These are phyloP conservation scores for Mactra quadrangularis DNA, from an alignment of 1,140 invertebrate species.

Conservation along the genomic window DNA sequence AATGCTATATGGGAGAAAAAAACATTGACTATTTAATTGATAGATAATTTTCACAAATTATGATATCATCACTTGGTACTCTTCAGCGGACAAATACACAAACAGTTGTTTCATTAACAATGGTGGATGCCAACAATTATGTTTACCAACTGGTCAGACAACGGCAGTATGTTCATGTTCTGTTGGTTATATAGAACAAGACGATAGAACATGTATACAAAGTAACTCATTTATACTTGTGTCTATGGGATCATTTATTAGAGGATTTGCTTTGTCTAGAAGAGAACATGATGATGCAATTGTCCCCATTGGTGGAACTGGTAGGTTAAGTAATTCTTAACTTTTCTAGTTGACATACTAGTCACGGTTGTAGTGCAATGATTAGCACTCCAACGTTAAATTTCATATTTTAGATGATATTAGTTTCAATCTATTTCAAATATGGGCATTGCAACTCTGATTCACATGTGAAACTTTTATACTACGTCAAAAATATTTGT, in stretches of 20 bases:
- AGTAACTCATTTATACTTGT: slow-evolving; percentile 94
- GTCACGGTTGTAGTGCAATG: background rate
- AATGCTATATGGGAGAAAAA: no score
- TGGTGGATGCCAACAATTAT: slow-evolving; percentile 96
- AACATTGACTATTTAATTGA: no score
- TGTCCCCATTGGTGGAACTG: slow-evolving; percentile 91
- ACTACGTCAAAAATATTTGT: no score
- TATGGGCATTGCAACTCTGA: background rate
- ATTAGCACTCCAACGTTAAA: background rate
- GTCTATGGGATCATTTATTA: slow-evolving; percentile 93
- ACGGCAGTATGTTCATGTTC: slow-evolving; percentile 92
- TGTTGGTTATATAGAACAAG: slow-evolving; percentile 88
- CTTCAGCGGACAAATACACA: background rate
- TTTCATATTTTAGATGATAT: background rate
- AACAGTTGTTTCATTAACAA: slow-evolving; percentile 90
- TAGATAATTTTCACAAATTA: no score
- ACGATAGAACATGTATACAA: slow-evolving; percentile 59
- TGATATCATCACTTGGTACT: background rate
- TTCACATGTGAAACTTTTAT: no score
- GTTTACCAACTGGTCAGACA: slow-evolving; percentile 90
- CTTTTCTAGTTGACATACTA: background rate
- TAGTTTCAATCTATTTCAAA: background rate
- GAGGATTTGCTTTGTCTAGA: slow-evolving; percentile 89
- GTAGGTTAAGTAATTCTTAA: slow-evolving; percentile 52
- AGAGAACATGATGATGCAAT: slow-evolving; percentile 95